Conservation (phyloP, 2,113 vertebrate genomes). For the Australoheros scitulus region DNA sequence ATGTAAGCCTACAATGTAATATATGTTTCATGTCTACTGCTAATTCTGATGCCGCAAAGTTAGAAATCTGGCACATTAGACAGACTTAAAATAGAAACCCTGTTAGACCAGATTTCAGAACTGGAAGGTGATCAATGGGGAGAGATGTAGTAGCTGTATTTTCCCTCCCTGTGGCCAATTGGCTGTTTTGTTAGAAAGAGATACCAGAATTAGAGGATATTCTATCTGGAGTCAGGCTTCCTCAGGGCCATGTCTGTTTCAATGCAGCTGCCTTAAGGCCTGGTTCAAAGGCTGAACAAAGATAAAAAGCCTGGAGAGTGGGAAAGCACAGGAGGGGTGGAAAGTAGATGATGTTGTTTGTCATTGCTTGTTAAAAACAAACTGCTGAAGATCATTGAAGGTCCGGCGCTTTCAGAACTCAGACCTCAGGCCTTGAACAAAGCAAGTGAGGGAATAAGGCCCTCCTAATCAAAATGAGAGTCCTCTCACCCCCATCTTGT, state of each 20-base stretch:
- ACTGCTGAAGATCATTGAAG: slow-evolving; percentile 51
- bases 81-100: slow-evolving; percentile 4
- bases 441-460: slow-evolving; percentile 49
- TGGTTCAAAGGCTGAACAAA: slow-evolving; percentile 63
- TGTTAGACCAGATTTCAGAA: neutral
- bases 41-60: neutral
- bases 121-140: slow-evolving; percentile 18
- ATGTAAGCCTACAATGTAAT: neutral
- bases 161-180: slow-evolving; percentile 8
- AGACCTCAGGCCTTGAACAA: slow-evolving; percentile 54
- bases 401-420: slow-evolving; percentile 43
- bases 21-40: neutral
- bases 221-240: slow-evolving; percentile 43
- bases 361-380: slow-evolving; percentile 69
- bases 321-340: neutral
- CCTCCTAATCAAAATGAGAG: slow-evolving; percentile 60
- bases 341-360: slow-evolving; percentile 58
- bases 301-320: slow-evolving; percentile 56
- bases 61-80: neutral
- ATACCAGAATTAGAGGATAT: slow-evolving; percentile 38
- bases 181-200: slow-evolving; percentile 31
- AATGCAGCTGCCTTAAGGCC: slow-evolving; percentile 54
- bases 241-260: slow-evolving; percentile 53
- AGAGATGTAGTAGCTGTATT: slow-evolving; percentile 13
- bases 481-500: neutral